phyloP scores from a whole-genome alignment of 2,888 invertebrate species.

The Hypomecis punctinalis region DNA sequence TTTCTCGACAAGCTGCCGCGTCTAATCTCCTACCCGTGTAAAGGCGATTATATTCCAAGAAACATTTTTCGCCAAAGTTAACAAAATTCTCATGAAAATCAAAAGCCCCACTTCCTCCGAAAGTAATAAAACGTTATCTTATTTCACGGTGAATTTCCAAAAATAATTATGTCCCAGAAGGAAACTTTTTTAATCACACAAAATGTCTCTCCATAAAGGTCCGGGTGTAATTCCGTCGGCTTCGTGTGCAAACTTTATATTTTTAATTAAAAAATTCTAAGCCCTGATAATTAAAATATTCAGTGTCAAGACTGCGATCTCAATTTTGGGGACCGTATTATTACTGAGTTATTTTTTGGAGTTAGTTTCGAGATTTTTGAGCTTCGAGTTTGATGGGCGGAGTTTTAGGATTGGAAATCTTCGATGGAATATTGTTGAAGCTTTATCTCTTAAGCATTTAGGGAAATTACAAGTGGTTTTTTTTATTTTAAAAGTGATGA shows the following conservation, averaged over 20 bases:
- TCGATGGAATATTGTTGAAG: background rate
- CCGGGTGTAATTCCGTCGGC: conserved; percentile 39
- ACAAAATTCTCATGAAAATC: conserved; percentile 1
- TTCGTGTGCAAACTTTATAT: conserved; percentile 44
- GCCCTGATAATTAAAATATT: conserved; percentile 46
- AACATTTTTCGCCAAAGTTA: background rate
- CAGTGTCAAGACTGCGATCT: conserved; percentile 32
- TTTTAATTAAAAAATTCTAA: conserved; percentile 48
- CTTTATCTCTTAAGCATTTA: background rate
- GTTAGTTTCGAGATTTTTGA: conserved; percentile 14
- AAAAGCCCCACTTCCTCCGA: conserved; percentile 4
- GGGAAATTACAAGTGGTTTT: background rate
- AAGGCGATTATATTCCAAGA: conserved; percentile 2
- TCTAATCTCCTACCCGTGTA: background rate
- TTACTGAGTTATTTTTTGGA: conserved; percentile 28
- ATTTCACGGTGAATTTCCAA: conserved; percentile 39
- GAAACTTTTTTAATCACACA: conserved; percentile 47
- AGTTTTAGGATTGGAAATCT: conserved; percentile 6
- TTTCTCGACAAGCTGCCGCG: no score
- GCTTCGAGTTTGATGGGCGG: background rate
- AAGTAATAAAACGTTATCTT: conserved; percentile 29
- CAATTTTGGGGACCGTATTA: conserved; percentile 32
- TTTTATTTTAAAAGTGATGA: no score
- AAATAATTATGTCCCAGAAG: conserved; percentile 42
- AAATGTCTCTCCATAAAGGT: conserved; percentile 42